Conservation (phyloP, 2,888 invertebrate genomes). For the Hermodice carunculata region DNA sequence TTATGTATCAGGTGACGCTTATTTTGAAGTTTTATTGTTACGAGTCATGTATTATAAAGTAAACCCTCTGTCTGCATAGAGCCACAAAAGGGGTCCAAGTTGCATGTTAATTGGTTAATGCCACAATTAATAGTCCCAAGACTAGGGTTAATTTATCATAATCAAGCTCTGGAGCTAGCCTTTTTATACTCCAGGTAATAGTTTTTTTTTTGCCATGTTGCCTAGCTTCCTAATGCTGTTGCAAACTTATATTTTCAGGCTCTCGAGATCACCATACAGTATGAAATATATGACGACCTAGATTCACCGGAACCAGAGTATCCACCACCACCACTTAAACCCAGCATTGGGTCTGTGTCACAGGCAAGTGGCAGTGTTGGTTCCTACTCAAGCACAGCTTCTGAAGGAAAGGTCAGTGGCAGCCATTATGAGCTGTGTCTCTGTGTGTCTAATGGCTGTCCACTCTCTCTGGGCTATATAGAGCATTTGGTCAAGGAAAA, state of each 20-base stretch:
- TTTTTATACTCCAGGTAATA: too few species aligned
- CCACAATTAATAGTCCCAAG: too few species aligned
- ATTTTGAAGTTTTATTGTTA: too few species aligned
- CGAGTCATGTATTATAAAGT: too few species aligned
- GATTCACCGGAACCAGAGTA: conserved; percentile 79
- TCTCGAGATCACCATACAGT: conserved; percentile 89
- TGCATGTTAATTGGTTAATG: too few species aligned
- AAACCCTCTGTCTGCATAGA: too few species aligned
- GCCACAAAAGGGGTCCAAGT: too few species aligned
- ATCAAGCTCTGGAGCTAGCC: too few species aligned
- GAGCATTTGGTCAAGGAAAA: too few species aligned
- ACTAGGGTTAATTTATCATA: too few species aligned
- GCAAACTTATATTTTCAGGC: conserved; percentile 75
- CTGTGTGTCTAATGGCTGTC: background rate
- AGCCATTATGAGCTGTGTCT: background rate
- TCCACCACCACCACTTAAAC: conserved; percentile 69
- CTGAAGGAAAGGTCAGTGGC: conserved; percentile 55
- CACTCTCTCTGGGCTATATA: background rate
- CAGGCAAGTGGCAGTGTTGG: conserved; percentile 67
- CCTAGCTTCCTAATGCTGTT: conserved; percentile 14
- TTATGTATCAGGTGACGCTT: too few species aligned
- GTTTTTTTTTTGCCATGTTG: too few species aligned
- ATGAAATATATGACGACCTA: conserved; percentile 80
- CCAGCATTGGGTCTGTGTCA: conserved; percentile 68
- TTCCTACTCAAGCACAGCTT: conserved; percentile 69